phyloP scores from a whole-genome alignment of 1,140 invertebrate species.

The Polypedilum pembai region DNA sequence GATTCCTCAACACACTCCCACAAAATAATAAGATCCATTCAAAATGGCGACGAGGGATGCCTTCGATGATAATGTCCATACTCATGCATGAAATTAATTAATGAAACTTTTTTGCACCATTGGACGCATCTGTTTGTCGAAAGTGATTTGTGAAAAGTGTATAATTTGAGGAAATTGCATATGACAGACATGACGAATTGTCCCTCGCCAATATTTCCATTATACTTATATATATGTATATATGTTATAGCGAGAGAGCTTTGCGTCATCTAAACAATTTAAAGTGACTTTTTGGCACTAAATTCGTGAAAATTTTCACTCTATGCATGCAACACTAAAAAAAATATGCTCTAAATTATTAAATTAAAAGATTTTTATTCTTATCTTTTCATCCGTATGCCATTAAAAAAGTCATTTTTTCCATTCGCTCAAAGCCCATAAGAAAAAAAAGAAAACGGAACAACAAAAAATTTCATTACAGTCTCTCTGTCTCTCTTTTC shows the following conservation, averaged over 20 bases:
- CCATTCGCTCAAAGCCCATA: constrained; percentile 6
- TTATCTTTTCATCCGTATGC: constrained; percentile 5
- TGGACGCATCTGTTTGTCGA: neutral
- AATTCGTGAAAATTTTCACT: constrained; percentile 2
- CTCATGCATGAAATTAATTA: neutral
- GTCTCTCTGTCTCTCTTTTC: neutral
- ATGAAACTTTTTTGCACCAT: neutral
- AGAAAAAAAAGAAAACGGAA: constrained; percentile 27
- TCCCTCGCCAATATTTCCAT: constrained; percentile 9
- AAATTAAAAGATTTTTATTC: neutral
- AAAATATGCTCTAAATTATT: neutral
- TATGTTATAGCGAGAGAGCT: neutral
- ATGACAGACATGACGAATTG: neutral
- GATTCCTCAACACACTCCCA: constrained; percentile 24
- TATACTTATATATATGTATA: neutral
- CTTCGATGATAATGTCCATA: neutral
- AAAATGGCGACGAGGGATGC: constrained; percentile 8
- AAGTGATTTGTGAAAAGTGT: neutral
- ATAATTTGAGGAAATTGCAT: neutral
- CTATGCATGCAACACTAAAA: neutral
- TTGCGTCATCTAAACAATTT: constrained; percentile 27
- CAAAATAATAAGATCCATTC: constrained; percentile 9
- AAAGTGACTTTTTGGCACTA: neutral
- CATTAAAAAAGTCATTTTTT: constrained; percentile 14
- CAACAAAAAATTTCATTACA: constrained; percentile 27